A percentile compares a stretch with the other conserved stretches of the same genome.
phyloP scores from a whole-genome alignment of 2,113 vertebrate genomes.

The Pao palembangensis region DNA sequence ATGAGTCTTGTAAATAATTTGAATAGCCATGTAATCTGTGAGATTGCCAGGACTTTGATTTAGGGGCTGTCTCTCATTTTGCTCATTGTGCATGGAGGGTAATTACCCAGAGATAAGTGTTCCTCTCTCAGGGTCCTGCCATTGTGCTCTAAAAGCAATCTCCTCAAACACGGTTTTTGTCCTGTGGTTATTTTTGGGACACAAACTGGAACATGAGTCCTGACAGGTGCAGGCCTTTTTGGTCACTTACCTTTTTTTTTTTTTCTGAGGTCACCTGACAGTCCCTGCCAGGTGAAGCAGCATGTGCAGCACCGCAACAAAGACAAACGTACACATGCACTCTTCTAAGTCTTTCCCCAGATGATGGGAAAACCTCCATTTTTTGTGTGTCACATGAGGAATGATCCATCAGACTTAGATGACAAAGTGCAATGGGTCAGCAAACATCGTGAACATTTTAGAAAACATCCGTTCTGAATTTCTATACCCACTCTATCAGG shows the following conservation, averaged over 20 bases:
- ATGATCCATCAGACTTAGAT: constrained; percentile 8
- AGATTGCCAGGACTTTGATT: constrained; percentile 67
- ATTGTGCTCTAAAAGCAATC: constrained; percentile 55
- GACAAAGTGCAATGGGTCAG: neutral
- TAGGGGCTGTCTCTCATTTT: constrained; percentile 70
- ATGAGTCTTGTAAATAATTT: constrained; percentile 57
- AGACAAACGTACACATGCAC: constrained; percentile 2
- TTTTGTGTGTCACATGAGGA: constrained; percentile 20
- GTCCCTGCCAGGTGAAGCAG: constrained; percentile 43
- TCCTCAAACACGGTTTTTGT: constrained; percentile 55
- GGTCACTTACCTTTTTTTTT: too few species aligned
- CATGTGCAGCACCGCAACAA: constrained; percentile 30
- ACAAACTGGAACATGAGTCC: neutral
- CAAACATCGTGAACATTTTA: neutral
- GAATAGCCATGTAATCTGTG: constrained; percentile 58
- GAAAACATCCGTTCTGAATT: too few species aligned
- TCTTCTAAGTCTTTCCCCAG: constrained; percentile 23
- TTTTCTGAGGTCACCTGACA: too few species aligned
- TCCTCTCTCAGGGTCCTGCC: constrained; percentile 56
- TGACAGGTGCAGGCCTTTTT: too few species aligned
- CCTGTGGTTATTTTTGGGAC: constrained; percentile 56
- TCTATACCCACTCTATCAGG: too few species aligned
- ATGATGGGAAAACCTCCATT: constrained; percentile 28
- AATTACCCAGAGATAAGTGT: constrained; percentile 74
- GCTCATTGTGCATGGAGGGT: constrained; percentile 70